A percentile compares a stretch with the other conserved stretches of the same genome.
phyloP scores from a whole-genome alignment of 2,113 vertebrate genomes.

The Sciurus niger region DNA sequence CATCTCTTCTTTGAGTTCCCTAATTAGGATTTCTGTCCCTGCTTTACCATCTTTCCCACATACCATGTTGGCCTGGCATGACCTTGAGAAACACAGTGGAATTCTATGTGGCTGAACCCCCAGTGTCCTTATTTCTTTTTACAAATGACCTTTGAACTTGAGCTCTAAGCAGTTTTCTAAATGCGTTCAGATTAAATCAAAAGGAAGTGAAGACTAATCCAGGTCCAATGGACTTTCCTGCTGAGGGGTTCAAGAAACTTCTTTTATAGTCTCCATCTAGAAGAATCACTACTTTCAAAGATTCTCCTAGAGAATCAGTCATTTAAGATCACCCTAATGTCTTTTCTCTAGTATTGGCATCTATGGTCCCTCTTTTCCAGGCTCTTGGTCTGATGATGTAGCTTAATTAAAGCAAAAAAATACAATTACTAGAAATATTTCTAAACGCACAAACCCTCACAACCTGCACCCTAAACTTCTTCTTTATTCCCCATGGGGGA shows the following conservation, averaged over 20 bases:
- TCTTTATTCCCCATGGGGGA: neutral
- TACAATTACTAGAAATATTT: slow-evolving; percentile 28
- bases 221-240: neutral
- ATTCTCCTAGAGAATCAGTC: neutral
- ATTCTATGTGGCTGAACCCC: neutral
- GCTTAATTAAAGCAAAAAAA: slow-evolving; percentile 39
- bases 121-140: neutral
- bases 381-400: slow-evolving; percentile 1
- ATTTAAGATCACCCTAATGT: neutral
- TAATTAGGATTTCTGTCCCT: neutral
- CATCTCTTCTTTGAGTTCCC: neutral
- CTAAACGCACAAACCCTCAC: slow-evolving; percentile 29
- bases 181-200: slow-evolving; percentile 32
- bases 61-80: neutral
- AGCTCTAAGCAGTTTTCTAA: neutral
- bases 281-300: neutral
- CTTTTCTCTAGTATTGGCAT: neutral
- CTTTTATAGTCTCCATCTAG: neutral
- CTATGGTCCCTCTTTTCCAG: neutral
- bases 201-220: neutral
- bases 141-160: neutral
- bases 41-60: neutral
- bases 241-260: neutral
- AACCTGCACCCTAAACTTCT: neutral
- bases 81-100: neutral